A percentile compares a stretch with the other conserved stretches of the same genome.
Evolutionary conservation across 1,140 invertebrate species (phyloP).

Genomic region (Zaprionus ghesquierei): DNA sequence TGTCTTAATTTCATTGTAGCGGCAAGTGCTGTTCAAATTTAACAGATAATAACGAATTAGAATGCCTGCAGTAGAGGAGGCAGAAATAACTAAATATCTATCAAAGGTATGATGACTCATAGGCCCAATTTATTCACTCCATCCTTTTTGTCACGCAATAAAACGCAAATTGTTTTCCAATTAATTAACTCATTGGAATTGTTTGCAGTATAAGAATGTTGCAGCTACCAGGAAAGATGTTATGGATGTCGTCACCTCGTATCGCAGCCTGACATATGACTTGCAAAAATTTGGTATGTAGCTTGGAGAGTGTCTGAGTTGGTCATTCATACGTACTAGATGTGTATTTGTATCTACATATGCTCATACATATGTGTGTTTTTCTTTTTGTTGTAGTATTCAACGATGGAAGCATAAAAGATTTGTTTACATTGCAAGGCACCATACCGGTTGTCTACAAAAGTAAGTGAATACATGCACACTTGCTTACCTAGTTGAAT

Average conservation of each 20-base stretch:
- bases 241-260: constrained; percentile 68
- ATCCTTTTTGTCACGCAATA: constrained; percentile 42
- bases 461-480: constrained; percentile 84
- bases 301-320: neutral
- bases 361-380: neutral
- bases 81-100: constrained; percentile 68
- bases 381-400: constrained; percentile 88
- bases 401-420: constrained; percentile 93
- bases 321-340: neutral
- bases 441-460: constrained; percentile 97
- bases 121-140: neutral
- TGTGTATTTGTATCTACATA: neutral
- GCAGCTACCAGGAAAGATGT: constrained; percentile 78
- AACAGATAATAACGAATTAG: constrained; percentile 15
- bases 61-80: constrained; percentile 69
- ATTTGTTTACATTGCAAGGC: constrained; percentile 93
- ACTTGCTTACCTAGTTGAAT: neutral
- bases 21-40: constrained; percentile 14
- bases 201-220: constrained; percentile 73
- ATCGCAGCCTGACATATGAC: constrained; percentile 68
- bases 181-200: constrained; percentile 33
- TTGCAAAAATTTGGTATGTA: constrained; percentile 71
- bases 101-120: constrained; percentile 78
- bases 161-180: constrained; percentile 12
- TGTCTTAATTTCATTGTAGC: neutral